Percentiles rank a stretch among this genome's conserved stretches.
Evolutionary conservation across 1,140 invertebrate species (phyloP).

Genomic region (Bombus breviceps): DNA sequence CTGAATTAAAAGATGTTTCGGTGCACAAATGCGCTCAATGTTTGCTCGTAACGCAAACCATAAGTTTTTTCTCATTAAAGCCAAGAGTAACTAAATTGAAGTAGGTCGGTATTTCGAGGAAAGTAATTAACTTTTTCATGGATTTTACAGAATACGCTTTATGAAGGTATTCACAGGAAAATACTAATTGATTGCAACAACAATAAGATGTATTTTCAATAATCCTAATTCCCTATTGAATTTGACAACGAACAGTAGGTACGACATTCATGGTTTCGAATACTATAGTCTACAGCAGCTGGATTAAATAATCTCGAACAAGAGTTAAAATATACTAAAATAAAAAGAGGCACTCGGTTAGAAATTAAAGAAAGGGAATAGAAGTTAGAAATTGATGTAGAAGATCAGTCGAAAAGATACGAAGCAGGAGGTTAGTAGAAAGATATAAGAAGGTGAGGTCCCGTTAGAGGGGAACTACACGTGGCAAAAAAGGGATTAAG

Average conservation of each 20-base stretch:
- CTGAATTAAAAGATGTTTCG: too few species aligned
- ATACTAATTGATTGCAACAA: neutral
- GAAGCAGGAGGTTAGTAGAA: too few species aligned
- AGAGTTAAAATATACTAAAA: neutral
- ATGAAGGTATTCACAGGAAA: neutral
- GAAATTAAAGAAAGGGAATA: too few species aligned
- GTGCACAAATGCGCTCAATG: constrained; percentile 6
- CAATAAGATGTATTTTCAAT: neutral
- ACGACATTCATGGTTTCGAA: too few species aligned
- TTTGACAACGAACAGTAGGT: too few species aligned
- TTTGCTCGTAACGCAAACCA: constrained; percentile 28
- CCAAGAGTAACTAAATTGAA: constrained; percentile 24
- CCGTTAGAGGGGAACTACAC: too few species aligned
- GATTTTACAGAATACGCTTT: neutral
- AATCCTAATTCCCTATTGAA: neutral
- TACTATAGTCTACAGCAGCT: too few species aligned
- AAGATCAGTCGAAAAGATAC: too few species aligned
- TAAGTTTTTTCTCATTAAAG: constrained; percentile 34
- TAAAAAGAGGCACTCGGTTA: neutral
- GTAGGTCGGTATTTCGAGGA: constrained; percentile 4
- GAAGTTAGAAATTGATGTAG: too few species aligned
- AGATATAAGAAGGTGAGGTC: too few species aligned
- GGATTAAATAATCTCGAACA: neutral
- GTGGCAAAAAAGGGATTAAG: too few species aligned
- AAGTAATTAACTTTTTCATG: neutral